These are phyloP conservation scores for Dorcus parallelipipedus DNA, from an alignment of 2,888 invertebrate species.

Conservation along the genomic window DNA sequence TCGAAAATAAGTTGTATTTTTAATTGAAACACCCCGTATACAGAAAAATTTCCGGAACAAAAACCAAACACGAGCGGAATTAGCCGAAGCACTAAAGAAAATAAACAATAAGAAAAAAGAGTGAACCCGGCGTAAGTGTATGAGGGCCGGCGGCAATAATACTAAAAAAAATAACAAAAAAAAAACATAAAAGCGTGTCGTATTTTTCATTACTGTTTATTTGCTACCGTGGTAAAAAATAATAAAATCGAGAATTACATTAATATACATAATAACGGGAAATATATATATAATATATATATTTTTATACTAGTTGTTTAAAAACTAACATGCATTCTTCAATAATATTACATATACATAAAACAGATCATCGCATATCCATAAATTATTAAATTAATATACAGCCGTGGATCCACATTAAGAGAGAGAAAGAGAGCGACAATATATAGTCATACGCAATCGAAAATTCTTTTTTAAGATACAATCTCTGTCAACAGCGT, in stretches of 20 bases:
- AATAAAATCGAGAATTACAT: constrained; percentile 49
- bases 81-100: too few relatives aligned
- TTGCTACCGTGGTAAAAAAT: constrained; percentile 49
- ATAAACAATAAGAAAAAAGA: too few relatives aligned
- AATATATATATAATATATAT: constrained; percentile 32
- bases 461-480: constrained; percentile 10
- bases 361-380: constrained; percentile 45
- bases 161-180: too few relatives aligned
- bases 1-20: too few relatives aligned
- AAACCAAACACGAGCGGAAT: too few relatives aligned
- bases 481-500: constrained; percentile 8
- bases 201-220: constrained; percentile 33
- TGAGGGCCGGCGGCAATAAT: too few relatives aligned
- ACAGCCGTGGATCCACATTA: constrained; percentile 41
- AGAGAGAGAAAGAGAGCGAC: constrained; percentile 32
- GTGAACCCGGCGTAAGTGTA: too few relatives aligned
- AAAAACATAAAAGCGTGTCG: constrained; percentile 9
- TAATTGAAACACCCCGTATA: too few relatives aligned
- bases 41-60: too few relatives aligned
- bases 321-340: constrained; percentile 47
- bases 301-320: constrained; percentile 21
- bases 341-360: constrained; percentile 33
- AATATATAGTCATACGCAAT: constrained; percentile 20
- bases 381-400: constrained; percentile 44
- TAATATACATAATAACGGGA: constrained; percentile 46